A percentile compares a stretch with the other conserved stretches of the same genome.
These are phyloP conservation scores for Drosophila algonquin DNA, from an alignment of 2,888 invertebrate species.

Conservation along the genomic window DNA sequence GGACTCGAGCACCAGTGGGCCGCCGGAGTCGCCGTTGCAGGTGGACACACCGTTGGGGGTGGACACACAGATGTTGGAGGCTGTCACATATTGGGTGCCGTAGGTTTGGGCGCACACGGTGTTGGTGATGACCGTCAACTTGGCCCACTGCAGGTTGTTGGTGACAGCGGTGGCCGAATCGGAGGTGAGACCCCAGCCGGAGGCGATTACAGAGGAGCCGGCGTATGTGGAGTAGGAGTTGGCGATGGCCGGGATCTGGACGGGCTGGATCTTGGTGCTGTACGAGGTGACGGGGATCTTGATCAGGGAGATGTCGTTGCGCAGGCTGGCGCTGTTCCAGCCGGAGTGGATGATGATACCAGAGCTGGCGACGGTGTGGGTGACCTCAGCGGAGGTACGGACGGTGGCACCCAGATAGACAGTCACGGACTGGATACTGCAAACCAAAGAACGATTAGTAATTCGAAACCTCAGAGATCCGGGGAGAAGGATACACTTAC, in stretches of 20 bases:
- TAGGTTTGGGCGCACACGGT: slow-evolving; percentile 80
- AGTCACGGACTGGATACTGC: slow-evolving; percentile 58
- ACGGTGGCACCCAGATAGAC: slow-evolving; percentile 71
- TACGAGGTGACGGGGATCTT: slow-evolving; percentile 46
- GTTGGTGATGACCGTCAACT: slow-evolving; percentile 70
- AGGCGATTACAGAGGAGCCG: slow-evolving; percentile 40
- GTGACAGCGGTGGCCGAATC: slow-evolving; percentile 69
- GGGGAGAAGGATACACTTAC: slow-evolving; percentile 45
- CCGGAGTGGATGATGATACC: slow-evolving; percentile 81
- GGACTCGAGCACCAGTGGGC: slow-evolving; percentile 69
- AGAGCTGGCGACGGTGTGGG: slow-evolving; percentile 30
- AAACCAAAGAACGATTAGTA: neutral
- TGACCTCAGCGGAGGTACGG: slow-evolving; percentile 63
- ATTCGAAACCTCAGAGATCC: neutral
- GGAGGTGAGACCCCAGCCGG: slow-evolving; percentile 71
- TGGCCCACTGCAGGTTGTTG: slow-evolving; percentile 51
- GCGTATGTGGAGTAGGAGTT: slow-evolving; percentile 52
- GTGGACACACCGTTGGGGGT: slow-evolving; percentile 64
- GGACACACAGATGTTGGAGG: slow-evolving; percentile 61
- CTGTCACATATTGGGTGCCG: slow-evolving; percentile 66
- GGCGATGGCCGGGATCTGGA: slow-evolving; percentile 44
- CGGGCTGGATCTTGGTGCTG: slow-evolving; percentile 20
- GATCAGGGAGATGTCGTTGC: slow-evolving; percentile 74
- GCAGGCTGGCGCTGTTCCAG: slow-evolving; percentile 53
- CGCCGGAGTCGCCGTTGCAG: slow-evolving; percentile 82